phyloP scores from a whole-genome alignment of 2,888 invertebrate species.

The Archips crataeganus region DNA sequence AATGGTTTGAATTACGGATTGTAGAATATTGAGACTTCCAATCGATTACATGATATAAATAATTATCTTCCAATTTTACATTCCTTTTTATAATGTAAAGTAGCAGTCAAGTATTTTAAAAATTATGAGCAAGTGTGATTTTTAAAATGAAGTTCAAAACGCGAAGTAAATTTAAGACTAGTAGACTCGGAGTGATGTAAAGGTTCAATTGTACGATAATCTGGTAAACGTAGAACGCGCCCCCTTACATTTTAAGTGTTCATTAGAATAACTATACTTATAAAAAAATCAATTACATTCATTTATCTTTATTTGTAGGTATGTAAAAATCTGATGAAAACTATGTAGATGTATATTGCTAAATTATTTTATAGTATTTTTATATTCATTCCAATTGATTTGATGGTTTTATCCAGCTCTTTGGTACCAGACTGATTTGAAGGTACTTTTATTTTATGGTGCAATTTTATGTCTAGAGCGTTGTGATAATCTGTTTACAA shows the following conservation, averaged over 20 bases:
- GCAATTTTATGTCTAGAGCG: conserved; percentile 85
- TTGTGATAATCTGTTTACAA: conserved; percentile 86
- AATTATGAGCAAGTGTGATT: conserved; percentile 72
- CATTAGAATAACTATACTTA: conserved; percentile 79
- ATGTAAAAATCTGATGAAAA: conserved; percentile 72
- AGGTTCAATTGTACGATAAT: conserved; percentile 78
- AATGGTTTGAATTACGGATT: conserved; percentile 48
- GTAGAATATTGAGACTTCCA: conserved; percentile 45
- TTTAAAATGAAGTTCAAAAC: conserved; percentile 77
- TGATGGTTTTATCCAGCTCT: conserved; percentile 74
- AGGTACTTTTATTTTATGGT: conserved; percentile 85
- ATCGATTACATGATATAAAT: conserved; percentile 43
- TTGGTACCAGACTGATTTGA: conserved; percentile 86
- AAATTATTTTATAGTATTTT: conserved; percentile 85
- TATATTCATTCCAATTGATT: conserved; percentile 83
- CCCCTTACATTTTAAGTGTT: conserved; percentile 81
- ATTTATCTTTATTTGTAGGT: conserved; percentile 73
- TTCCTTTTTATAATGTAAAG: conserved; percentile 72
- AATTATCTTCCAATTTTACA: conserved; percentile 76
- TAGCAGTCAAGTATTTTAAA: conserved; percentile 59
- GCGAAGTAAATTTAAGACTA: conserved; percentile 70
- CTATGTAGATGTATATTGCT: conserved; percentile 75
- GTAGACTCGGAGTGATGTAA: conserved; percentile 62
- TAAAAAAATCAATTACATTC: conserved; percentile 68
- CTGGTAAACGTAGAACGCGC: conserved; percentile 69